Base-by-base conservation (phyloP, 1,140 invertebrate genomes). In the Drosophila watanabei region DNA sequence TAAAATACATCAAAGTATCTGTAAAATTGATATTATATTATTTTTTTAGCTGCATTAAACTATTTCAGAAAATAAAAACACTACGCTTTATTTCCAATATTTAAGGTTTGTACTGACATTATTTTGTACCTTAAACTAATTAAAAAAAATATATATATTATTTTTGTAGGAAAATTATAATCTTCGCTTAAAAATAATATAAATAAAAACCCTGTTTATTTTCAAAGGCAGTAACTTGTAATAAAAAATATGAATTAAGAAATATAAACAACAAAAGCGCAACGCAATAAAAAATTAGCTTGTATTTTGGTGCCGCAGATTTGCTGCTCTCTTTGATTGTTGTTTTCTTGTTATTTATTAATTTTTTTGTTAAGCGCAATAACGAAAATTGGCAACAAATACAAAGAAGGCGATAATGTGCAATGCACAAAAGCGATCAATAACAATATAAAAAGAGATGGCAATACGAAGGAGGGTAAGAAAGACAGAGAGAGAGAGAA, bases 371-470 rank as follows among this genome's bases (percentile, higher is more conserved):
- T 49, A 62, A 45, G 63, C 77, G 78, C 80, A 89, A 79, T 70
- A 37, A 60, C 77, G 81, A 89, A 88, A 81, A 81, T 89, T 70
- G 81, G 56, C 85, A 88, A 89, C 85, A 89, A 88, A 88, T 89
- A 88, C 85, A 89, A 88, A 88, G 43, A 85, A 81, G 85, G 78
- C 86, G 81, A 88, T 88, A 89, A 89, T 87, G 66, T 89, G 69
- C 73, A 84, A 71, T 57, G 71, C 80, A 80, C 82, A 77, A 54
- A 70, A 58, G 49, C 63, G 54, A 87, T 84, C 85, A 90, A 90
- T 76, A 90, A 75, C 60, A 78, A 79, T 39, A 46, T 39, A 49
- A 73, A 37, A 37, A 32, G 63, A 33, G 63, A 39, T 7, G 54
- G 35, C 52, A 59, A 61, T 30, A 20, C 24, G 5, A 32, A 51